Evolutionary conservation across 92 coral and sea anemone species (phyloP), one percentile per base, ranked within the genome.

Genomic region (Metridium senile): DNA sequence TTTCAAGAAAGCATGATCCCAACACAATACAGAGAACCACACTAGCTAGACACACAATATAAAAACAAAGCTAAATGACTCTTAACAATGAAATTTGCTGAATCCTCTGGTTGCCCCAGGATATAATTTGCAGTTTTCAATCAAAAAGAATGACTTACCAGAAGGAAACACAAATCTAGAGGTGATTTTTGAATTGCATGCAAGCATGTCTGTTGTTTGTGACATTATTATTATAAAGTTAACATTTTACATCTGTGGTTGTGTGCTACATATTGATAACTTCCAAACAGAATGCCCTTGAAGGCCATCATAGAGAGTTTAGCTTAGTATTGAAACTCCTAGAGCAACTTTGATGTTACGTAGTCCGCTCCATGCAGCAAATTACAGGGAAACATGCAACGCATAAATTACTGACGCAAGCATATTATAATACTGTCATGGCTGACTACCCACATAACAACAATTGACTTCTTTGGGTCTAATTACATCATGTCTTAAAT

Each of bases 401-500:
- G 54, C 61, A 68, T 73, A 35, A 39, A 56, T 56, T 68, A 70
- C 62, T 57, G 68, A 68, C 66, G 76, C 78, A 73, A 73, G 32
- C 76, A 79, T 62, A 25, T 26, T 46, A 25, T 29, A 23, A 47
- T 49, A 69, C 59, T 79, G 61, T 68, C 75, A 70, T 2, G 84
- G 76, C 54, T 79, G 33, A 79, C 58, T 79, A 76, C 76, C 68
- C 71, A 79, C 70, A 32, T 73, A 16, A 76, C 83, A 78, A 58
- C 62, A 39, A 47, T 30, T 26, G 66, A 77, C 27, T 43, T 56
- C 52, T 68, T 63, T 29, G 45, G 52, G 20, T 49, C 43, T 58
- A 31, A 70, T 79, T 70, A 79, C 84, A 73, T 73, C 78, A 73
- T 73, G 56, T 73, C 78, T 58, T 58, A 29, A 73, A 57, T 73